Evolutionary conservation across 2,888 invertebrate genomes (phyloP).

Genomic region (Dichetophora obliterata): DNA sequence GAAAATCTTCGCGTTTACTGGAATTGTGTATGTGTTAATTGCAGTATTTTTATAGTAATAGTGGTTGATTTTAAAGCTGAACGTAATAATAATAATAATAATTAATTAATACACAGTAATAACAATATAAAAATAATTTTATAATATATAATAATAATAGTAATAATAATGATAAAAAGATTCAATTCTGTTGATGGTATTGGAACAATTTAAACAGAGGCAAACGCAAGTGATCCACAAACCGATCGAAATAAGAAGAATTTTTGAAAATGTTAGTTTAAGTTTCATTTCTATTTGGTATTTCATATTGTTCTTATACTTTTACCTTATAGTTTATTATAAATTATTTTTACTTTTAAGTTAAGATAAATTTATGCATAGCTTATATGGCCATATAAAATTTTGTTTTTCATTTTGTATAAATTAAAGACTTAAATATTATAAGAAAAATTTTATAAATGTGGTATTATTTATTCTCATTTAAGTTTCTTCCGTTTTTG

Average conservation of each 20-base stretch:
- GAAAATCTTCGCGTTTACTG: conserved; percentile 7
- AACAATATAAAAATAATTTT: conserved; percentile 13
- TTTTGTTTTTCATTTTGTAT: conserved; percentile 61
- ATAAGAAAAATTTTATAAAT: conserved; percentile 68
- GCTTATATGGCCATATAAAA: conserved; percentile 67
- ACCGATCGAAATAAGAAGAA: conserved; percentile 21
- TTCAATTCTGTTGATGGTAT: conserved; percentile 6
- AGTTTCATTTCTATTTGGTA: conserved; percentile 36
- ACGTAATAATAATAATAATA: background rate
- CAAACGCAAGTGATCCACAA: background rate
- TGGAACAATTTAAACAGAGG: conserved; percentile 9
- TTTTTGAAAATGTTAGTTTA: conserved; percentile 13
- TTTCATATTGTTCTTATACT: conserved; percentile 50
- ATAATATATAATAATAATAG: background rate
- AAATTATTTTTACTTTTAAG: conserved; percentile 57
- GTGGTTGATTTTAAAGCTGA: conserved; percentile 25
- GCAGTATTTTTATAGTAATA: conserved; percentile 2
- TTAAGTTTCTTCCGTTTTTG: conserved; percentile 52
- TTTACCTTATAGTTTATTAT: conserved; percentile 56
- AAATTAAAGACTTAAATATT: conserved; percentile 69
- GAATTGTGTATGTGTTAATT: conserved; percentile 14
- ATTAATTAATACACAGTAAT: conserved; percentile 29
- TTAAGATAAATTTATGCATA: conserved; percentile 62
- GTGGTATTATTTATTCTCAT: conserved; percentile 55
- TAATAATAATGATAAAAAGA: conserved; percentile 9